phyloP scores from a whole-genome alignment of 2,113 vertebrate species.

The Trogon surrucura region DNA sequence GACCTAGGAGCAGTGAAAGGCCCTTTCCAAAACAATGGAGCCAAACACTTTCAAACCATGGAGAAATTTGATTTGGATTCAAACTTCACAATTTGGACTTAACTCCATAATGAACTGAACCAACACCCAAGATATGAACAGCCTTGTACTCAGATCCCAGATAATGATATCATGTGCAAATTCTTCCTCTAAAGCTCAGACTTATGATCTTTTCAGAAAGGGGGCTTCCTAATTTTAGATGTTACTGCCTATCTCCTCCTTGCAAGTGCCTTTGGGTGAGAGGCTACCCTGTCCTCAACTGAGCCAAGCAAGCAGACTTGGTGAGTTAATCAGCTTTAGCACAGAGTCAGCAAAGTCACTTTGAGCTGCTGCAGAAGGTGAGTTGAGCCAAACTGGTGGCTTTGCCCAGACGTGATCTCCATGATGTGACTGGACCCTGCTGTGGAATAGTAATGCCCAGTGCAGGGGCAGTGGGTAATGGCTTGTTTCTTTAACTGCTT shows the following conservation, averaged over 20 bases:
- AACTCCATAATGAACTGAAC: not conserved
- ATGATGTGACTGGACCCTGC: not conserved
- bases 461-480: not conserved
- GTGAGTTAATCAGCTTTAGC: not conserved
- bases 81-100: conserved; percentile 40
- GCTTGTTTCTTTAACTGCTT: not conserved
- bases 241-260: not conserved
- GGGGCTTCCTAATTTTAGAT: conserved; percentile 5
- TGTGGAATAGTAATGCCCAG: not conserved
- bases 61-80: conserved; percentile 27
- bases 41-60: not conserved
- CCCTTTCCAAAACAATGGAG: not conserved
- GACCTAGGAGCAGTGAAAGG: not conserved
- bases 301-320: fast-evolving
- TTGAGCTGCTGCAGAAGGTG: not conserved
- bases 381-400: not conserved
- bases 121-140: not conserved
- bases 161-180: not conserved
- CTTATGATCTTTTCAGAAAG: not conserved
- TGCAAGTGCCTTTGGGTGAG: not conserved
- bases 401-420: fast-evolving
- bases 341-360: not conserved
- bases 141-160: conserved; percentile 35
- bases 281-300: not conserved
- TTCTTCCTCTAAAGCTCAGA: not conserved